phyloP scores from a whole-genome alignment of 1,140 invertebrate genomes.

The Platyscapa corneri region DNA sequence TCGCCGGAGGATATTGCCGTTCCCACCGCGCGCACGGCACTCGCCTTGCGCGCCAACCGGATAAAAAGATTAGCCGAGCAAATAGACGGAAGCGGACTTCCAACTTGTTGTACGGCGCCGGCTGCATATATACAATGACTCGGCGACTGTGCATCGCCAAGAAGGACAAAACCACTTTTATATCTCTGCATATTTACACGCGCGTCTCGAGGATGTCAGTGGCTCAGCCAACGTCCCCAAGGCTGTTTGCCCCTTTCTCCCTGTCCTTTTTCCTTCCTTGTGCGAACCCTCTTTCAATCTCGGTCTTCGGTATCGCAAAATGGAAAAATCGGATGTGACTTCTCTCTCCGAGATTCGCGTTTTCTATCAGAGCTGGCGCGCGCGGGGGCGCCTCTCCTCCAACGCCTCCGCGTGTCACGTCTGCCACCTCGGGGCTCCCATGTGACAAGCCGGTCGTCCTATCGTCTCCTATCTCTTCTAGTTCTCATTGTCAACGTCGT shows the following conservation, averaged over 20 bases:
- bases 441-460: not conserved
- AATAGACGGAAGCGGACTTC: conserved; percentile 32
- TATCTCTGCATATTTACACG: conserved; percentile 24
- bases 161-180: not conserved
- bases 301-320: not conserved
- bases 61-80: conserved; percentile 50
- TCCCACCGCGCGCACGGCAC: not conserved
- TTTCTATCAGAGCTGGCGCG: not conserved
- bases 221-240: not conserved
- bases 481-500: conserved; percentile 29
- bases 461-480: conserved; percentile 15
- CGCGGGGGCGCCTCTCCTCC: not conserved
- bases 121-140: not conserved
- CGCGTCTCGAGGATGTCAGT: not conserved
- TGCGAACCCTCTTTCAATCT: not conserved
- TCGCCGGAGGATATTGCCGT: conserved; percentile 37
- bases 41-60: conserved; percentile 24
- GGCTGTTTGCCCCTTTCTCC: not conserved
- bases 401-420: not conserved
- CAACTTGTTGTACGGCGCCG: conserved; percentile 32
- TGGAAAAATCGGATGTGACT: conserved; percentile 12
- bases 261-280: not conserved
- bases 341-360: conserved; percentile 5
- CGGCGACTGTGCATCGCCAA: not conserved
- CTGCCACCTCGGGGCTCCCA: not conserved